Percentiles rank a stretch among this genome's conserved stretches.
Evolutionary conservation across 2,888 invertebrate species (phyloP).

Genomic region (Rugalucina vietnamica): DNA sequence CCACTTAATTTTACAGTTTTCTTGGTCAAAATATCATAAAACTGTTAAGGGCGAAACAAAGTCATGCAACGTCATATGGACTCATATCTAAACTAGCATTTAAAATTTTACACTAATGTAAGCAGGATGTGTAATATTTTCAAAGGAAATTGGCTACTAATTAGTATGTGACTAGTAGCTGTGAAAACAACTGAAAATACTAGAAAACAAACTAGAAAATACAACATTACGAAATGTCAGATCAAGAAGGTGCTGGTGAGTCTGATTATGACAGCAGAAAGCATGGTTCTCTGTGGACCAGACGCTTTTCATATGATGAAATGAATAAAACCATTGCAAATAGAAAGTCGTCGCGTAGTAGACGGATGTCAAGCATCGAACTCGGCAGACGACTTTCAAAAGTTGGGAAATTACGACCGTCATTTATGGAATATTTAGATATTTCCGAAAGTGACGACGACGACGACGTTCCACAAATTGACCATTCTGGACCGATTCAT

Average conservation of each 20-base stretch:
- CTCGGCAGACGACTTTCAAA: background rate
- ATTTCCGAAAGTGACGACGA: slow-evolving; percentile 4
- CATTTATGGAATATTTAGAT: no score
- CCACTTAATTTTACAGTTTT: no score
- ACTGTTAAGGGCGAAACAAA: no score
- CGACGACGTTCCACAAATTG: slow-evolving; percentile 57
- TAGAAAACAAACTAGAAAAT: background rate
- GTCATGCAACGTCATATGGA: no score
- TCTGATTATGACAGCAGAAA: background rate
- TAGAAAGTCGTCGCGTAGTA: no score
- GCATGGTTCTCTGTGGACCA: background rate
- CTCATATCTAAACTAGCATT: background rate
- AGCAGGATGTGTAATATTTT: background rate
- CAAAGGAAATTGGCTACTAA: background rate
- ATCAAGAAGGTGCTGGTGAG: background rate
- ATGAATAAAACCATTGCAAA: no score
- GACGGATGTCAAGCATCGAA: background rate
- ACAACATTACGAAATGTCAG: background rate
- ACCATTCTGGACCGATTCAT: slow-evolving; percentile 52
- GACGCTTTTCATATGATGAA: background rate
- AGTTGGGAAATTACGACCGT: background rate
- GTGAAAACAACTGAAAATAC: background rate
- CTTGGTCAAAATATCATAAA: no score
- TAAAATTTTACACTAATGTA: background rate
- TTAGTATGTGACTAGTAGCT: background rate